Base-by-base conservation (phyloP, 2,888 invertebrate species). In the Gymnosoma rotundatum region DNA sequence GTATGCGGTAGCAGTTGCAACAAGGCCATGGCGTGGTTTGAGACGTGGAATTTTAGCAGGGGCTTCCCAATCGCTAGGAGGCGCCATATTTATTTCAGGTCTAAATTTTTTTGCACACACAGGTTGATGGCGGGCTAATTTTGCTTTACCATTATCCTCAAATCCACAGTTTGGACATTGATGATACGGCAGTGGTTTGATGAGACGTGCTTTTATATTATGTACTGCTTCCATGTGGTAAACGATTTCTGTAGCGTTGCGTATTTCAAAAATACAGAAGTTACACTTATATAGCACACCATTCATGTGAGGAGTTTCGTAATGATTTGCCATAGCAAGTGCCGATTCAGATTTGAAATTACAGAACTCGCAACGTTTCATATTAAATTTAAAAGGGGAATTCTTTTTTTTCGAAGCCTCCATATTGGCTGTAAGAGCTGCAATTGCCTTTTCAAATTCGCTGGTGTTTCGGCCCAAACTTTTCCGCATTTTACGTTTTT, bases 121-220 rank as follows among this genome's bases (percentile, higher is more conserved):
- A 83, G 96, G 94, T 86, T 96, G 94, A 93, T 98, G 98, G 52
- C 98, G 94, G 0, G 96, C 96, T 88, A 98, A 93, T 92, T 98
- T 98, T 38, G 97, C 97, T 92, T 97, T 98, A 74, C 97, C 97
- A 89, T 97, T 97, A 88, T 98, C 97, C 91, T 98, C 98, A 90
- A 98, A 98, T 0, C 97, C 96, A 93, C 98, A 98, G 90, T 97
- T 96, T 0, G 97, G 96, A 91, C 98, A 98, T 90, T 98, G 97
- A 91, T 98, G 98, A 91, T 96, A 96, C 0, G 97, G 95, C 36
- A 96, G 96, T 0, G 97, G 96, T 86, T 97, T 94, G 88, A 98
- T 97, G 82, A 98, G 92, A 84, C 96, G 95, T 7, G 97, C 98
- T 88, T 96, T 94, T 18, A 96, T 95, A 87, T 96, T 96, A 91